Percentiles rank a stretch among this genome's conserved stretches.
These are phyloP conservation scores for Momotus momota DNA, from an alignment of 2,797 vertebrate genomes.

Conservation along the genomic window DNA sequence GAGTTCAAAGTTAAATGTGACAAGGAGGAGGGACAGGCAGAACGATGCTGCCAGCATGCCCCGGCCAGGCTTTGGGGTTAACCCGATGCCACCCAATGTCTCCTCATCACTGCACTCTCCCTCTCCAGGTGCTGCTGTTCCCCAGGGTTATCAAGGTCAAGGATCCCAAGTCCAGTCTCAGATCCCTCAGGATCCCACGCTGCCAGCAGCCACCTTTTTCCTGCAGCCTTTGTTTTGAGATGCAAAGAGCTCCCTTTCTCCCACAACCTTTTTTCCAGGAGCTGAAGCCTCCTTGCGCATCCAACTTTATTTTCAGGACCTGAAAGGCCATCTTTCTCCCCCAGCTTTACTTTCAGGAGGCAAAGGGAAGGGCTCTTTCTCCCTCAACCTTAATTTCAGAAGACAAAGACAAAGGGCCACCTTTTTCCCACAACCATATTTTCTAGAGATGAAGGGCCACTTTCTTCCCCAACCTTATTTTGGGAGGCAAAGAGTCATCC, in stretches of 20 bases:
- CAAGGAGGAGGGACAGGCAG: neutral
- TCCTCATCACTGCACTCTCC: fast-evolving
- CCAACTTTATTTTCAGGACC: too few species aligned
- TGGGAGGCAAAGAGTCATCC: neutral
- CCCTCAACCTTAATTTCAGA: too few species aligned
- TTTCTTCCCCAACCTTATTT: neutral
- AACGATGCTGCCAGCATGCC: neutral
- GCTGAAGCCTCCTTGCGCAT: neutral
- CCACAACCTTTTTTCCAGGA: neutral
- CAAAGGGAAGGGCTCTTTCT: neutral
- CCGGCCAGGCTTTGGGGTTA: fast-evolving
- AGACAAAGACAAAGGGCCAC: neutral
- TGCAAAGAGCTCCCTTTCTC: neutral
- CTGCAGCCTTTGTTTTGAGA: neutral
- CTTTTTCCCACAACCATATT: neutral
- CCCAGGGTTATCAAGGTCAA: fast-evolving
- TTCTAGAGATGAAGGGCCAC: neutral
- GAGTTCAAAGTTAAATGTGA: slow-evolving; percentile 34
- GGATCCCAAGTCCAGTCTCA: neutral
- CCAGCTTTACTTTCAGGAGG: neutral
- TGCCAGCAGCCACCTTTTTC: fast-evolving
- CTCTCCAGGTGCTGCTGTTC: neutral
- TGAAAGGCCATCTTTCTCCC: neutral
- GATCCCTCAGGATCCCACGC: neutral
- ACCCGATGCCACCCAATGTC: neutral